phyloP scores from a whole-genome alignment of 2,113 vertebrate genomes.

The Ptilonorhynchus violaceus region DNA sequence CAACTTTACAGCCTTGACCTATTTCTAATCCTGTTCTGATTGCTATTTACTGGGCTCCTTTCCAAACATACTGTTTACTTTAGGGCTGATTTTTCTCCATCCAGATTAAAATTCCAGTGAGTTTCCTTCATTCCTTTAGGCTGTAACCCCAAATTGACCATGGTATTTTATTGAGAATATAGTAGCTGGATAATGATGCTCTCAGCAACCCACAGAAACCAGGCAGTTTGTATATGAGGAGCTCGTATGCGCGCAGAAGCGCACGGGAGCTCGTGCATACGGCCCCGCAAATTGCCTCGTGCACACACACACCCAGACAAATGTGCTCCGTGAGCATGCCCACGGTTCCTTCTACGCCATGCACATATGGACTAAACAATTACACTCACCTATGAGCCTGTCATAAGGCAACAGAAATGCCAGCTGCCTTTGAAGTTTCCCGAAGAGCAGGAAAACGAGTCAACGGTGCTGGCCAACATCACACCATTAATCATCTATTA shows the following conservation, averaged over 20 bases:
- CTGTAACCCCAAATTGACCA: slow-evolving; percentile 31
- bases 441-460: slow-evolving; percentile 56
- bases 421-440: slow-evolving; percentile 68
- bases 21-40: slow-evolving; percentile 50
- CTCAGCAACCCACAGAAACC: neutral
- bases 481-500: slow-evolving; percentile 78
- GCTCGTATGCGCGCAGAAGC: neutral
- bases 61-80: slow-evolving; percentile 54
- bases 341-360: neutral
- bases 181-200: slow-evolving; percentile 43
- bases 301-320: neutral
- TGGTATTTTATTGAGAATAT: slow-evolving; percentile 31
- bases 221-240: neutral
- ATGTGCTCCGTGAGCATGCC: neutral
- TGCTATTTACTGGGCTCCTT: slow-evolving; percentile 37
- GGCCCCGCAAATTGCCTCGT: neutral
- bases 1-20: slow-evolving; percentile 35
- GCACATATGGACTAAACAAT: slow-evolving; percentile 33
- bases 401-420: slow-evolving; percentile 53
- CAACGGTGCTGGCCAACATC: slow-evolving; percentile 59
- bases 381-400: neutral
- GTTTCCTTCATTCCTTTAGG: slow-evolving; percentile 42
- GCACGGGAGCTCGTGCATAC: neutral
- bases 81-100: slow-evolving; percentile 51
- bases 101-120: slow-evolving; percentile 58